A percentile compares a stretch with the other conserved stretches of the same genome.
These are phyloP conservation scores for Seira ritae DNA, from an alignment of 2,888 invertebrate species.

Conservation along the genomic window DNA sequence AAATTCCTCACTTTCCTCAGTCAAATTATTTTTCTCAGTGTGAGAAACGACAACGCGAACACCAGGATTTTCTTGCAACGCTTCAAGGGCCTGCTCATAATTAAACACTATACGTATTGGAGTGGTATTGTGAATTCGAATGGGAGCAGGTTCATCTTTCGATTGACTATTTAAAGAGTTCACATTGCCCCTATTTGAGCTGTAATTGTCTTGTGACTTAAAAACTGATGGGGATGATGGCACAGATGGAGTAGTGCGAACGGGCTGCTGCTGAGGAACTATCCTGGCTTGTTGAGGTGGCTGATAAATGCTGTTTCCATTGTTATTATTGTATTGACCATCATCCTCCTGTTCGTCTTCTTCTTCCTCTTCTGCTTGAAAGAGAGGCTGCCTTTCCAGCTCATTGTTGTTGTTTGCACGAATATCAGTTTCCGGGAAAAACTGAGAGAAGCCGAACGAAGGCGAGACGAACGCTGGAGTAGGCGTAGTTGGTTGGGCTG, in stretches of 20 bases:
- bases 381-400: constrained; percentile 37
- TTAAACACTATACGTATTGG: constrained; percentile 59
- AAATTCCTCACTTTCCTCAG: not conserved
- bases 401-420: constrained; percentile 24
- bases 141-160: constrained; percentile 41
- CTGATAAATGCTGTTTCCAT: constrained; percentile 15
- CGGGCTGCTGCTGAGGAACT: constrained; percentile 11
- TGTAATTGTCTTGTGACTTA: not conserved
- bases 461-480: constrained; percentile 28
- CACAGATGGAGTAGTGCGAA: not conserved
- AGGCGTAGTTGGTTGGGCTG: constrained; percentile 33
- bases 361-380: constrained; percentile 22
- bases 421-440: constrained; percentile 30
- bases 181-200: not conserved
- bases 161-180: constrained; percentile 14
- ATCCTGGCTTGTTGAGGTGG: not conserved
- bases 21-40: constrained; percentile 38
- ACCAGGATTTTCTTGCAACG: constrained; percentile 45
- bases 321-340: constrained; percentile 8
- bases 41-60: constrained; percentile 46
- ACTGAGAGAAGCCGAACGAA: constrained; percentile 36
- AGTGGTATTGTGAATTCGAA: constrained; percentile 36
- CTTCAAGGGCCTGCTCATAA: constrained; percentile 51
- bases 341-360: constrained; percentile 31
- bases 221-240: not conserved